These are phyloP conservation scores for Molossus molossus DNA, from an alignment of 2,797 vertebrate species.

Conservation along the genomic window DNA sequence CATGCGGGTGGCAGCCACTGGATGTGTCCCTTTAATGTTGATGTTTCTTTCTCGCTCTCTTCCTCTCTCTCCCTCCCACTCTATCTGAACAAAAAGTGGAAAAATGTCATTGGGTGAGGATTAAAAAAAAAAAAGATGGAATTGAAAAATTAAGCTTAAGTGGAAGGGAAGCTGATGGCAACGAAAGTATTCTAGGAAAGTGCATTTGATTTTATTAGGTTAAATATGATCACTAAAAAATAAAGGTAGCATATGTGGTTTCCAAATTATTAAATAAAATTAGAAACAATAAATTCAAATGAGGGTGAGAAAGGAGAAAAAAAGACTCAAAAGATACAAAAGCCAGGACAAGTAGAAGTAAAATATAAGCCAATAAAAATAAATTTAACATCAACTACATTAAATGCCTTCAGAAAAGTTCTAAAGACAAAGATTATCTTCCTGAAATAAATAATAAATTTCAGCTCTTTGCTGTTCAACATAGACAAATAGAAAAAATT, in stretches of 20 bases:
- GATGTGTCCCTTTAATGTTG: no score
- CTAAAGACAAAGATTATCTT: conserved; percentile 10
- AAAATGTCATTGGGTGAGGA: no score
- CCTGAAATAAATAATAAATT: conserved; percentile 35
- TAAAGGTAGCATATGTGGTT: neutral
- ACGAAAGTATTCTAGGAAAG: conserved; percentile 11
- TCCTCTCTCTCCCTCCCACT: no score
- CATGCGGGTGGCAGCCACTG: no score
- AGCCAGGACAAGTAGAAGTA: conserved; percentile 6
- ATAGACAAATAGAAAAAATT: conserved; percentile 17
- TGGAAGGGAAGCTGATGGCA: conserved; percentile 25
- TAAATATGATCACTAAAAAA: neutral
- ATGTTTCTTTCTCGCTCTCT: no score
- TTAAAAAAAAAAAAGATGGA: no score
- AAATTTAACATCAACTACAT: neutral
- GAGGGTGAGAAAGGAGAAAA: neutral
- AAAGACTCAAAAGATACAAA: neutral
- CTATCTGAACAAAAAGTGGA: no score
- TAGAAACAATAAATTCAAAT: conserved; percentile 21
- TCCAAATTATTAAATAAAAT: conserved; percentile 12
- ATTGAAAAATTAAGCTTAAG: conserved; percentile 9
- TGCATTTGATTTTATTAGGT: neutral
- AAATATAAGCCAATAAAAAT: neutral
- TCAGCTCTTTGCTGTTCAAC: neutral
- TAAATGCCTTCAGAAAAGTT: neutral